phyloP scores from a whole-genome alignment of 2,888 invertebrate species.

The Xanthorhoe designata region DNA sequence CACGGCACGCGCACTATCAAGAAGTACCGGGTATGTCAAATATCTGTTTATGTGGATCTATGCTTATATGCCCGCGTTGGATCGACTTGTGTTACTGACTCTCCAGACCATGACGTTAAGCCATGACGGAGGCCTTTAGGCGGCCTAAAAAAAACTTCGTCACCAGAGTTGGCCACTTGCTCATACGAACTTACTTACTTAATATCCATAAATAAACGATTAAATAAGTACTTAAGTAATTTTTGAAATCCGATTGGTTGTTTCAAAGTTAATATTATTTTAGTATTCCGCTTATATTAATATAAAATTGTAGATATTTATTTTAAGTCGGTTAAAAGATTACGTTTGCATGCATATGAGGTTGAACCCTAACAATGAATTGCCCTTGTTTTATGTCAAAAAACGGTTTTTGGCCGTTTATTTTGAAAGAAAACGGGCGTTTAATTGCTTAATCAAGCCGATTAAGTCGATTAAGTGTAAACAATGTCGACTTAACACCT shows the following conservation, averaged over 20 bases:
- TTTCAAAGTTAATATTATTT: too few relatives aligned
- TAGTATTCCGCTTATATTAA: too few relatives aligned
- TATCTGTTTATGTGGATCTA: slow-evolving; percentile 37
- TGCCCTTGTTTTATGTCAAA: slow-evolving; percentile 31
- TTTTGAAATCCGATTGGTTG: too few relatives aligned
- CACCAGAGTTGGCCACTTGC: too few relatives aligned
- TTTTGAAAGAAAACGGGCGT: slow-evolving; percentile 31
- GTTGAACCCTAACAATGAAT: slow-evolving; percentile 20
- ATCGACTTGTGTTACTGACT: not conserved
- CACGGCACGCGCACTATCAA: slow-evolving; percentile 25
- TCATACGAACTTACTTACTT: too few relatives aligned
- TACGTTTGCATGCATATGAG: not conserved
- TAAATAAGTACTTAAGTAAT: too few relatives aligned
- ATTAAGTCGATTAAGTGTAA: slow-evolving; percentile 26
- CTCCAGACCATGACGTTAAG: not conserved
- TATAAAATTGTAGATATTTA: too few relatives aligned
- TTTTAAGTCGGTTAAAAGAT: not conserved
- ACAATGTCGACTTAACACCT: slow-evolving; percentile 29
- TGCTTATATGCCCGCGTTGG: not conserved
- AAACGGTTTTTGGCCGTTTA: slow-evolving; percentile 17
- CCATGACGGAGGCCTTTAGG: too few relatives aligned
- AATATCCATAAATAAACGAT: too few relatives aligned
- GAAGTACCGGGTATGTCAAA: slow-evolving; percentile 33
- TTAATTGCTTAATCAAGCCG: slow-evolving; percentile 38
- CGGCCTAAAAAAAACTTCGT: too few relatives aligned